Conservation (phyloP, 2,888 invertebrate species). For the Zygogramma bicolorata region DNA sequence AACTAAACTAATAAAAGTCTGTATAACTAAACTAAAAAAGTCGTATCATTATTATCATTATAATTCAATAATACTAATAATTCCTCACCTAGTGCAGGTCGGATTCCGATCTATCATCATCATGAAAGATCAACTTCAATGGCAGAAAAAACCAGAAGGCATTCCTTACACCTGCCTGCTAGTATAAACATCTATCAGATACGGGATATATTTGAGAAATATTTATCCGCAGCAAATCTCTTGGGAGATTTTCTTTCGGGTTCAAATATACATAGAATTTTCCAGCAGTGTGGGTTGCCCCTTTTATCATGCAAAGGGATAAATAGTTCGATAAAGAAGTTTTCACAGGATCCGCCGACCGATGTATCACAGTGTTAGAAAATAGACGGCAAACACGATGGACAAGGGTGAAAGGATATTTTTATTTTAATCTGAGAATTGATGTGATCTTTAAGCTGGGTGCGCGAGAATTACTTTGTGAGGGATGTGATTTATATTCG, state of each 20-base stretch:
- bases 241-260: conserved; percentile 25
- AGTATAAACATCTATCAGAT: no score
- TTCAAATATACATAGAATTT: conserved; percentile 30
- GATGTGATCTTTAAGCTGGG: conserved; percentile 52
- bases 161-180: no score
- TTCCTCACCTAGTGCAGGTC: no score
- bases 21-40: no score
- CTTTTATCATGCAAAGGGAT: conserved; percentile 17
- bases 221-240: neutral
- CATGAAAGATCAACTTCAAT: no score
- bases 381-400: conserved; percentile 54
- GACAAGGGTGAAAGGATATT: conserved; percentile 43
- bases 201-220: neutral
- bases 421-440: conserved; percentile 56
- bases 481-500: conserved; percentile 48
- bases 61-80: no score
- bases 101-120: no score
- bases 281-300: conserved; percentile 9
- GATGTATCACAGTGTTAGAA: conserved; percentile 52
- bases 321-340: conserved; percentile 39
- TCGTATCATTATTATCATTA: no score
- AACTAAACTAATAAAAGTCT: no score
- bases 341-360: conserved; percentile 27
- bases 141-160: no score
- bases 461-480: conserved; percentile 39